Conservation (phyloP, 2,113 vertebrate genomes). For the Oncorhynchus tshawytscha region DNA sequence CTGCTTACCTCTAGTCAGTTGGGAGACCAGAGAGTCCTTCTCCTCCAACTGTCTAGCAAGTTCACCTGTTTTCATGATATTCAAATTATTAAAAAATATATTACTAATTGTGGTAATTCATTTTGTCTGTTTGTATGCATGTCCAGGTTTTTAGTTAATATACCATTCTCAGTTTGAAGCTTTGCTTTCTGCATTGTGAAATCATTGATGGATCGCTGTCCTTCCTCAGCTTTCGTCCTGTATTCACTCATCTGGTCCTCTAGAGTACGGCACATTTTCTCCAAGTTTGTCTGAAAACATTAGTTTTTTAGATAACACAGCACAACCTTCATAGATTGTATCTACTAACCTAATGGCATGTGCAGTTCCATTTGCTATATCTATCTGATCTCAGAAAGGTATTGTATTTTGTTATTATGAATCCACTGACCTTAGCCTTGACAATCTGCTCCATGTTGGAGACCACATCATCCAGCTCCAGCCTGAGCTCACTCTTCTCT, state of each 20-base stretch:
- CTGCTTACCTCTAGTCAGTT: slow-evolving; percentile 80
- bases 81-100: background rate
- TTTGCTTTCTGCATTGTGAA: slow-evolving; percentile 77
- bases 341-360: background rate
- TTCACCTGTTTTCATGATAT: slow-evolving; percentile 55
- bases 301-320: background rate
- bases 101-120: no score
- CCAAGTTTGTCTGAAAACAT: slow-evolving; percentile 71
- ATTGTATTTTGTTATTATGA: background rate
- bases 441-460: slow-evolving; percentile 83
- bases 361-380: no score
- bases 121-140: background rate
- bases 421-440: slow-evolving; percentile 73
- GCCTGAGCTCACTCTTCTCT: slow-evolving; percentile 81
- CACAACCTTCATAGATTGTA: background rate
- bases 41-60: slow-evolving; percentile 79
- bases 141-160: background rate
- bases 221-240: slow-evolving; percentile 78
- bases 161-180: slow-evolving; percentile 83
- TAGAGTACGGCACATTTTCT: slow-evolving; percentile 81
- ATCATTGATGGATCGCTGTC: slow-evolving; percentile 74
- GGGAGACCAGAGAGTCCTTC: slow-evolving; percentile 79
- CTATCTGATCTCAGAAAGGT: no score
- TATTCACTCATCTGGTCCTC: slow-evolving; percentile 86
- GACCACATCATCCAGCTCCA: slow-evolving; percentile 80